These are phyloP conservation scores for Hystrix brachyura DNA, from an alignment of 2,113 vertebrate genomes.

Conservation along the genomic window DNA sequence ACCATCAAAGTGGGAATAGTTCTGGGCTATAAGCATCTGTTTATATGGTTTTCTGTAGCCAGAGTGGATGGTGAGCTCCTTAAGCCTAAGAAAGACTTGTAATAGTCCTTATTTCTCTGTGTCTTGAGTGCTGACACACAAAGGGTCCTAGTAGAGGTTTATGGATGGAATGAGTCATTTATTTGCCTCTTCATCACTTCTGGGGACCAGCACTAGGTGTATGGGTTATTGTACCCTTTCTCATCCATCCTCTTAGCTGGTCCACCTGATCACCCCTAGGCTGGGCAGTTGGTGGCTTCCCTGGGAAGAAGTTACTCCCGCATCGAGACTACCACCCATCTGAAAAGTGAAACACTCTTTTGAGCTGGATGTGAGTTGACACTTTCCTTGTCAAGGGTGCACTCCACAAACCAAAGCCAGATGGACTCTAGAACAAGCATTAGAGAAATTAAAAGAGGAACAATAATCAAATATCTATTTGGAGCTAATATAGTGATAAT, in stretches of 20 bases:
- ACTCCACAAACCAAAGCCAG: neutral
- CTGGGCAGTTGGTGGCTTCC: neutral
- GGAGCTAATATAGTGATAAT: constrained; percentile 59
- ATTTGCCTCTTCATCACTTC: neutral
- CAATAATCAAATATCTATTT: constrained; percentile 53
- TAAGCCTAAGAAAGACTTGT: neutral
- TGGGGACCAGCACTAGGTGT: neutral
- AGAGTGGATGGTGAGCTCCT: neutral
- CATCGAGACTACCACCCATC: rapidly evolving
- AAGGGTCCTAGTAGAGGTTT: neutral
- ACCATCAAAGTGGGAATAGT: neutral
- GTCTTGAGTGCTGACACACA: neutral
- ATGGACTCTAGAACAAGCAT: neutral
- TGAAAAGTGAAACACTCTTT: neutral
- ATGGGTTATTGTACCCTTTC: neutral
- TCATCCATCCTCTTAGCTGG: neutral
- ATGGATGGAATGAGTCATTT: neutral
- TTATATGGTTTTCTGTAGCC: neutral
- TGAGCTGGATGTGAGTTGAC: neutral
- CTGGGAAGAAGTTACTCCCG: neutral
- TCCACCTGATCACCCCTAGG: neutral
- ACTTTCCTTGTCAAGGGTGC: neutral
- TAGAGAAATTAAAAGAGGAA: constrained; percentile 19
- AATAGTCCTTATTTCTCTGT: neutral
- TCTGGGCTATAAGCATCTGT: neutral